Conservation (phyloP, 2,797 vertebrate species). For the Hypotaenidia okinawae region DNA sequence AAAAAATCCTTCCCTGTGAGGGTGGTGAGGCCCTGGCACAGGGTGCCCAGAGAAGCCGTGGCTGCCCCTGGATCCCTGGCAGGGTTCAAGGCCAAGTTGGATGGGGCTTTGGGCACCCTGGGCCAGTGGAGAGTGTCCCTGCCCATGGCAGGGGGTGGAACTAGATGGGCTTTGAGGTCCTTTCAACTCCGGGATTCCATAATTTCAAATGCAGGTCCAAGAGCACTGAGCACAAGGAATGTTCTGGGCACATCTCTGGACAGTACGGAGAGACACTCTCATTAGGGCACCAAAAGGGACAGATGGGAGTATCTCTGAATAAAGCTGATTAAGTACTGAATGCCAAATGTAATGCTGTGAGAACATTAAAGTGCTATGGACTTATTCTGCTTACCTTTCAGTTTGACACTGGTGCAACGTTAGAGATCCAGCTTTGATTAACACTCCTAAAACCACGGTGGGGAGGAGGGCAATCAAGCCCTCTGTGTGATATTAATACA, state of each 20-base stretch:
- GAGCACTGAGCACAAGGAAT: not conserved
- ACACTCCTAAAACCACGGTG: not conserved
- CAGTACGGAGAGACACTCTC: not conserved
- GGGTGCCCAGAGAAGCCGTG: too few species aligned
- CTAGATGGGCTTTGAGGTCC: too few species aligned
- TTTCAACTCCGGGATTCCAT: too few species aligned
- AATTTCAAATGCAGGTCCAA: not conserved
- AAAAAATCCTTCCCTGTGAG: too few species aligned
- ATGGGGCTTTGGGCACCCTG: too few species aligned
- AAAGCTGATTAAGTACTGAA: constrained; percentile 4
- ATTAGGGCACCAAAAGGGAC: not conserved
- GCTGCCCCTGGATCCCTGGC: too few species aligned
- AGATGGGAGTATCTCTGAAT: not conserved
- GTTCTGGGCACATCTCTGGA: not conserved
- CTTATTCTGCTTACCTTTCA: constrained; percentile 48
- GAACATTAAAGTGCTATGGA: not conserved
- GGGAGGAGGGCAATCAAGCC: not conserved
- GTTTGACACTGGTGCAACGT: not conserved
- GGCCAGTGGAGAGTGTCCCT: too few species aligned
- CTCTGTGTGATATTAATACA: not conserved
- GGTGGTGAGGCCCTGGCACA: too few species aligned
- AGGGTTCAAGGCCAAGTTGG: too few species aligned
- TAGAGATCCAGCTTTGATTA: constrained; percentile 30
- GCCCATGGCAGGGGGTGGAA: too few species aligned
- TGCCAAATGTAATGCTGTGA: not conserved